Base-by-base conservation (phyloP, 2,888 invertebrate species). In the Uloborus plumipes region DNA sequence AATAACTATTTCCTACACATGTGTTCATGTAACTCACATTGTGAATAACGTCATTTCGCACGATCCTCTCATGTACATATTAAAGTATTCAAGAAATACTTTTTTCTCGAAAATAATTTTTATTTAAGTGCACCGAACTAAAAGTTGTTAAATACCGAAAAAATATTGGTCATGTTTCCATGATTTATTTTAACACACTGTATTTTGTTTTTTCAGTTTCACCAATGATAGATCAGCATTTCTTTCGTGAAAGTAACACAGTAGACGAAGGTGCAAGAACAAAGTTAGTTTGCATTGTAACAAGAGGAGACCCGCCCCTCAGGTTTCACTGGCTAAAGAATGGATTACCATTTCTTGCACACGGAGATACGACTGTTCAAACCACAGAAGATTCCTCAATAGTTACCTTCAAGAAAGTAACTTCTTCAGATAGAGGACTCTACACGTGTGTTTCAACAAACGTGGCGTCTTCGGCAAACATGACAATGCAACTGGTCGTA, bases 391-490 rank as follows among this genome's bases (percentile, higher is more conserved):
- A 88, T 6, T 89, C 88, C 82, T 88, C 88, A 70, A 88, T 88
- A 75, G 86, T 88, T 64, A 86, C 89, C 73, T 88, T 88, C 49
- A 89, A 89, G 58, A 87, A 86, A 58, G 87, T 88, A 73, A 88
- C 87, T 18, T 87, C 86, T 53, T 85, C 81, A 53, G 89, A 89
- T 86, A 87, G 88, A 51, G 84, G 84, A 6, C 88, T 88, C 84
- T 89, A 89, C 85, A 89, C 89, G 0, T 89, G 89, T 74, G 87
- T 87, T 18, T 89, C 89, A 16, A 87, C 86, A 73, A 89, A 86
- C 62, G 80, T 71, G 2, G 85, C 84, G 16, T 79, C 84, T 15
- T 74, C 80, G 6, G 74, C 79, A 15, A 86, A 81, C 61, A 80
- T 84, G 82, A 88, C 89, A 0, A 88, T 88, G 22, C 85, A 86